phyloP scores from a whole-genome alignment of 2,888 invertebrate species.

The Drosophila kanekoi region DNA sequence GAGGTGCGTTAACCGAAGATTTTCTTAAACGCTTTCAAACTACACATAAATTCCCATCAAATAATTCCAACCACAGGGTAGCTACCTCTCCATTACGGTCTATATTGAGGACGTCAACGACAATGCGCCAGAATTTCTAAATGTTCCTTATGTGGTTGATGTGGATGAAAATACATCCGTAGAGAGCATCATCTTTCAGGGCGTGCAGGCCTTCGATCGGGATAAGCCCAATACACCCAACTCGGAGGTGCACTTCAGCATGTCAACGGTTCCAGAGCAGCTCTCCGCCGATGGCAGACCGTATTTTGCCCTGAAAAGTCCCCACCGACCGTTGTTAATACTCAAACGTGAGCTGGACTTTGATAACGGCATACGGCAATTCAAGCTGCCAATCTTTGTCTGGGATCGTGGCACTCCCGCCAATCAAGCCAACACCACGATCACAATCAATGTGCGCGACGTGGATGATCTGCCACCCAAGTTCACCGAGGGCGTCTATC shows the following conservation, averaged over 20 bases:
- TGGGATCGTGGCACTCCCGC: conserved; percentile 93
- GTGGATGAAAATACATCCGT: conserved; percentile 92
- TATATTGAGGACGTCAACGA: conserved; percentile 96
- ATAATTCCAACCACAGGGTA: conserved; percentile 87
- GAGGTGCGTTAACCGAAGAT: conserved; percentile 68
- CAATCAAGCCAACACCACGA: conserved; percentile 89
- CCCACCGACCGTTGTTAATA: conserved; percentile 91
- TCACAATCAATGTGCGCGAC: conserved; percentile 90
- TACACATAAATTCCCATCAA: no score
- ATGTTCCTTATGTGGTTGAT: conserved; percentile 91
- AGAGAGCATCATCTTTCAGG: conserved; percentile 92
- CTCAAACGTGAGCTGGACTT: conserved; percentile 91
- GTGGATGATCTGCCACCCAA: conserved; percentile 93
- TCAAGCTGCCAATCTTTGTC: conserved; percentile 90
- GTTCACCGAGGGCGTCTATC: conserved; percentile 92
- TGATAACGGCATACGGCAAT: conserved; percentile 92
- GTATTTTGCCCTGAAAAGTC: conserved; percentile 91
- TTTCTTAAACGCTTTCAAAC: not conserved
- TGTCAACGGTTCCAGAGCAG: conserved; percentile 87
- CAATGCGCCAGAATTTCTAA: conserved; percentile 91
- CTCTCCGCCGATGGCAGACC: conserved; percentile 83
- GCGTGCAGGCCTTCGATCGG: conserved; percentile 92
- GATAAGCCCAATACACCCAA: conserved; percentile 96
- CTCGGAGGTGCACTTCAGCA: conserved; percentile 93
- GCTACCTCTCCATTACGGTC: conserved; percentile 93